These are phyloP conservation scores for Ostrea edulis DNA, from an alignment of 1,140 invertebrate species.

Conservation along the genomic window DNA sequence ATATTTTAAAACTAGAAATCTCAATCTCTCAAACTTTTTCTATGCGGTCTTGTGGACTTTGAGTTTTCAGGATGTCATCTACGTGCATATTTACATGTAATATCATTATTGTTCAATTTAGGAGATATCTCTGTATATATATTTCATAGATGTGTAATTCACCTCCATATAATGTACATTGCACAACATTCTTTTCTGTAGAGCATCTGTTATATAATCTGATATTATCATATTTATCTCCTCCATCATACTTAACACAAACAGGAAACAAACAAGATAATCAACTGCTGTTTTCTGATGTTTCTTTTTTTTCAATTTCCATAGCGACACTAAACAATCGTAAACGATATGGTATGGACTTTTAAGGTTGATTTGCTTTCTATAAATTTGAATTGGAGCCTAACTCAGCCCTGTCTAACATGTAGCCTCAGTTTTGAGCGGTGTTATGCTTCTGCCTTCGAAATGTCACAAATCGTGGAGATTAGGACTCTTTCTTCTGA, in stretches of 20 bases:
- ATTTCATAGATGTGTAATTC: too few relatives aligned
- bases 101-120: too few relatives aligned
- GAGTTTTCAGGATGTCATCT: too few relatives aligned
- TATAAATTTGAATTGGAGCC: not conserved
- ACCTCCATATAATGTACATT: not conserved
- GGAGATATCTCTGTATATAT: too few relatives aligned
- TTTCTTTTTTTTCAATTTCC: not conserved
- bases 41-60: too few relatives aligned
- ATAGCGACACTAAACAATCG: not conserved
- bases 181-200: not conserved
- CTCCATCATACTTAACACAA: not conserved
- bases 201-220: not conserved
- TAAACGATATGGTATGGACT: not conserved
- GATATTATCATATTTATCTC: not conserved
- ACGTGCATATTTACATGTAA: too few relatives aligned
- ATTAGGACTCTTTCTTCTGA: not conserved
- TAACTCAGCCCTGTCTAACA: not conserved
- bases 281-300: not conserved
- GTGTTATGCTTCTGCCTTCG: not conserved
- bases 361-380: conserved; percentile 22
- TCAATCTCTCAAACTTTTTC: too few relatives aligned
- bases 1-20: too few relatives aligned
- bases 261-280: not conserved
- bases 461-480: conserved; percentile 5
- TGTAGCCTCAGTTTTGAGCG: not conserved